Conservation (phyloP, 1,140 invertebrate species). For the Drosophila obscura region DNA sequence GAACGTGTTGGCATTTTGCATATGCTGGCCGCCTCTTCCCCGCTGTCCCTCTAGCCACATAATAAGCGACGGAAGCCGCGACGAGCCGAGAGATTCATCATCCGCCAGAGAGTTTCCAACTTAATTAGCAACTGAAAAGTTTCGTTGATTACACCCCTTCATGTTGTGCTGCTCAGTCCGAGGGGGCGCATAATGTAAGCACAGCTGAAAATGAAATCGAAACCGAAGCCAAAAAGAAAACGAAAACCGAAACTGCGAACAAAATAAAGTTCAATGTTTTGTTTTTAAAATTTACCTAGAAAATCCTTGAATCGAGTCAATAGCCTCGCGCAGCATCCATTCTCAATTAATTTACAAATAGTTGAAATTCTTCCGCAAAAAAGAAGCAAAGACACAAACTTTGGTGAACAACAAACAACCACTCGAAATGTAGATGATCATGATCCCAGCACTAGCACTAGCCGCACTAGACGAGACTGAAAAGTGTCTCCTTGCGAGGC, state of each 20-base stretch:
- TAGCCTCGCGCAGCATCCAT: conserved; percentile 37
- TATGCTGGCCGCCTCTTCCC: conserved; percentile 1
- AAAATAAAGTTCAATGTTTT: conserved; percentile 70
- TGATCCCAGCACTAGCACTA: conserved; percentile 5
- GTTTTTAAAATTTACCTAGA: conserved; percentile 65
- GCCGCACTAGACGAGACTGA: conserved; percentile 50
- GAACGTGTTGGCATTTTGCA: conserved; percentile 72
- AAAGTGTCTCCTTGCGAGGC: conserved; percentile 39
- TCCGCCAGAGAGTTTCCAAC: conserved; percentile 34
- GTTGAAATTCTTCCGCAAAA: conserved; percentile 75
- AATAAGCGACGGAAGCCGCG: background rate
- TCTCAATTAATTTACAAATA: conserved; percentile 70
- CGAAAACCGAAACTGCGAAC: background rate
- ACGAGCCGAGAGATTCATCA: conserved; percentile 18
- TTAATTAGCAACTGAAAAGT: conserved; percentile 54
- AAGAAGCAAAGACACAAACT: conserved; percentile 31
- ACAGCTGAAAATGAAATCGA: conserved; percentile 26
- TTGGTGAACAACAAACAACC: background rate
- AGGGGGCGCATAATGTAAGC: conserved; percentile 63
- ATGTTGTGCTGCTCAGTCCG: conserved; percentile 20
- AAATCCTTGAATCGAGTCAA: conserved; percentile 78
- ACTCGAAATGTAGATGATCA: conserved; percentile 27
- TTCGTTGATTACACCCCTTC: conserved; percentile 23
- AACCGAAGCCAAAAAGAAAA: conserved; percentile 12
- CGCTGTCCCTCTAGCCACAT: background rate